These are phyloP conservation scores for Holothuria scabra DNA, from an alignment of 53 echinoderm and acorn worm species.

Conservation along the genomic window DNA sequence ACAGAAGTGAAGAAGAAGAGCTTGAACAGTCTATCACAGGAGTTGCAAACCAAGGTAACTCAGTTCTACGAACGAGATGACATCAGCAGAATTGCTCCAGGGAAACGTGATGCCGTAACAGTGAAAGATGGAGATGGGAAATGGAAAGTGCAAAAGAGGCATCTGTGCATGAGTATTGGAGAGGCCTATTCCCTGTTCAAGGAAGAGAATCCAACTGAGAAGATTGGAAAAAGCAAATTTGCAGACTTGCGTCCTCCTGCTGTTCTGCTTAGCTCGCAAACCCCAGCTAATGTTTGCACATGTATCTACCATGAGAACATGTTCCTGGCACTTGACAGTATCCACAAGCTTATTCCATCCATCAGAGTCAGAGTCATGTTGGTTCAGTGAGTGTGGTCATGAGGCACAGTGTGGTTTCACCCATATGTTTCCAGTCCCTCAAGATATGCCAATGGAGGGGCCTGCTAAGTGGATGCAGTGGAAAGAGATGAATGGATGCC, in stretches of 20 bases:
- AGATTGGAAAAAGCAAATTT: constrained; percentile 40
- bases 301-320: constrained; percentile 25
- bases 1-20: neutral
- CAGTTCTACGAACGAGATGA: constrained; percentile 24
- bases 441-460: neutral
- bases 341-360: constrained; percentile 10
- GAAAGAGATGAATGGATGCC: constrained; percentile 5
- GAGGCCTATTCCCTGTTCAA: constrained; percentile 12
- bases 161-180: neutral
- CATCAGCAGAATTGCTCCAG: constrained; percentile 23
- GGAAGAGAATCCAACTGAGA: constrained; percentile 11
- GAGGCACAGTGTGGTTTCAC: constrained; percentile 21
- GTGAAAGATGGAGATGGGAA: neutral
- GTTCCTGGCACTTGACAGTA: constrained; percentile 2
- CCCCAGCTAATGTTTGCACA: constrained; percentile 14
- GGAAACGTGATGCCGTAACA: constrained; percentile 7
- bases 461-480: constrained; percentile 24
- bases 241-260: constrained; percentile 15
- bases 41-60: neutral
- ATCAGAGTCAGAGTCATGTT: constrained; percentile 34
- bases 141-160: neutral
- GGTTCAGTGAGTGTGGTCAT: constrained; percentile 26
- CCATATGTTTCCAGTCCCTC: constrained; percentile 1
- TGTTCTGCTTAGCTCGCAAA: constrained; percentile 17
- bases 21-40: constrained; percentile 4